Conservation (phyloP, 2,113 vertebrate species). For the Podilymbus podiceps region DNA sequence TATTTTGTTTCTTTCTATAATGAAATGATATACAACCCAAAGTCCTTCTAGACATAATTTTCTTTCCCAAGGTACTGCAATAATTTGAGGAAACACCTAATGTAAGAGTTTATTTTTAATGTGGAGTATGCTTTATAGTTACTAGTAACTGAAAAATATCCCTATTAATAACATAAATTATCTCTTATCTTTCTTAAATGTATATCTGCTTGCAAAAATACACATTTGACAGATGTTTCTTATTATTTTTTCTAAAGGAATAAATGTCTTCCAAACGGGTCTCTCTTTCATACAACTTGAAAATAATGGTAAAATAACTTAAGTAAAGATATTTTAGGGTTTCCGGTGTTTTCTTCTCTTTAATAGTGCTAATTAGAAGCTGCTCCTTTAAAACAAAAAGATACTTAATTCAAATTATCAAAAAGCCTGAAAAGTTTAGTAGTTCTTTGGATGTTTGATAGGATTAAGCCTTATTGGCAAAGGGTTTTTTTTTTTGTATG, state of each 20-base stretch:
- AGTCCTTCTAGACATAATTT: not conserved
- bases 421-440: not conserved
- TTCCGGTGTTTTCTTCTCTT: not conserved
- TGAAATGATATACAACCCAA: not conserved
- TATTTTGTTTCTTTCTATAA: not conserved
- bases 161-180: not conserved
- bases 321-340: not conserved
- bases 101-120: not conserved
- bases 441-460: not conserved
- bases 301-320: not conserved
- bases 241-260: not conserved
- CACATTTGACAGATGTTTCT: not conserved
- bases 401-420: not conserved
- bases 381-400: not conserved
- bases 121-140: not conserved
- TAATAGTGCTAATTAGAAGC: not conserved
- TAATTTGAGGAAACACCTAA: not conserved
- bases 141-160: not conserved
- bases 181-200: not conserved
- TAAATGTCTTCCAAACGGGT: not conserved
- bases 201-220: not conserved
- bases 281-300: not conserved
- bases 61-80: not conserved
- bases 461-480: not conserved
- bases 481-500: accelerated